Conservation (phyloP, 2,113 vertebrate species). For the Cochlearius cochlearius region DNA sequence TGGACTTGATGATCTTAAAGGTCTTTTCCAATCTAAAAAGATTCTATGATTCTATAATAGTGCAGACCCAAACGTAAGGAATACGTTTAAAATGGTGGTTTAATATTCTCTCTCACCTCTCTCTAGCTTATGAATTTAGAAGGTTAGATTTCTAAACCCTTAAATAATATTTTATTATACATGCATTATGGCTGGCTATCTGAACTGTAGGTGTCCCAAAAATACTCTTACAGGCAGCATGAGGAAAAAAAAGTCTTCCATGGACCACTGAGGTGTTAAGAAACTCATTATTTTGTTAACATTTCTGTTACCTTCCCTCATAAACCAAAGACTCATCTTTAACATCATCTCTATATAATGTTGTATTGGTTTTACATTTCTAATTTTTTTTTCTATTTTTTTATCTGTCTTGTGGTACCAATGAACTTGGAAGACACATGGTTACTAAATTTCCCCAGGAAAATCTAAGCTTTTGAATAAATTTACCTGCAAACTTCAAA, state of each 20-base stretch:
- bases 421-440: fast-evolving
- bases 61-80: neutral
- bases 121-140: neutral
- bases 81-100: neutral
- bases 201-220: neutral
- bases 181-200: neutral
- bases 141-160: neutral
- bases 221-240: neutral
- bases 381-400: neutral
- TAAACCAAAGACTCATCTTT: neutral
- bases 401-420: neutral
- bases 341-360: neutral
- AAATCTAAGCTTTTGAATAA: neutral
- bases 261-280: neutral
- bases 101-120: neutral
- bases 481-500: neutral
- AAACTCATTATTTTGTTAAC: neutral
- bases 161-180: neutral
- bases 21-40: too few species aligned
- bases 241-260: neutral
- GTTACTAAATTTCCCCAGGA: neutral
- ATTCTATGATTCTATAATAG: neutral
- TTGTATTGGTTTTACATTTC: neutral
- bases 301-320: neutral
- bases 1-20: too few species aligned